Evolutionary conservation across 2,113 vertebrate genomes (phyloP).

Genomic region (Melanocharis versteri): DNA sequence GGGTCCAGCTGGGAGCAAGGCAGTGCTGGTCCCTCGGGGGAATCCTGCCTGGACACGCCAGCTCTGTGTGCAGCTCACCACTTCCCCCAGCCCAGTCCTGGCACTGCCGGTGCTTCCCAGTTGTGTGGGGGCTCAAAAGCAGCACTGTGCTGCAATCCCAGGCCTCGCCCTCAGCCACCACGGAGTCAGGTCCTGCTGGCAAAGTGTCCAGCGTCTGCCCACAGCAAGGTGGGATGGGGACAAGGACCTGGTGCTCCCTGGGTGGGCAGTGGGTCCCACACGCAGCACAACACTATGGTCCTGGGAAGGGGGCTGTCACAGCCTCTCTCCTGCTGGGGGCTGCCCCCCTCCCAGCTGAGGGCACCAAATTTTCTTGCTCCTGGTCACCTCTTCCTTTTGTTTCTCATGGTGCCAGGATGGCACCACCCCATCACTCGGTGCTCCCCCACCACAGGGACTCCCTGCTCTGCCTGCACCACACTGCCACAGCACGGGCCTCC

Average conservation of each 20-base stretch:
- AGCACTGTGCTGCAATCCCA: not conserved
- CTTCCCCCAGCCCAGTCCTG: not conserved
- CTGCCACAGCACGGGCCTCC: fast-evolving
- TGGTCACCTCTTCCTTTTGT: not conserved
- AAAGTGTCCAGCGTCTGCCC: not conserved
- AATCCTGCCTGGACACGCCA: not conserved
- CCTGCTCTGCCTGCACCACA: not conserved
- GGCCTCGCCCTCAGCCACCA: not conserved
- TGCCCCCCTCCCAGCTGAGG: not conserved
- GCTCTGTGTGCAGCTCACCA: fast-evolving
- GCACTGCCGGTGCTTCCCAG: not conserved
- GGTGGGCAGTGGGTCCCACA: not conserved
- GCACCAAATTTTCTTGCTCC: not conserved
- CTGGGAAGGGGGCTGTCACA: not conserved
- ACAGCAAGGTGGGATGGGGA: not conserved
- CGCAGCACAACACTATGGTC: not conserved
- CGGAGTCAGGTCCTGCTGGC: not conserved
- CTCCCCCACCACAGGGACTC: no score
- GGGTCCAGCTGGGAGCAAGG: not conserved
- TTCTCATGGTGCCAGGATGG: not conserved
- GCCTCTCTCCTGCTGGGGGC: not conserved
- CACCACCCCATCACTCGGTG: not conserved
- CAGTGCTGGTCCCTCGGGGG: not conserved
- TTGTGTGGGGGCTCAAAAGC: not conserved
- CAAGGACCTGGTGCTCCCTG: not conserved